Evolutionary conservation across 1,140 invertebrate genomes (phyloP), one percentile per base, ranked within the genome.

Genomic region (honey bee (Apis mellifera)): DNA sequence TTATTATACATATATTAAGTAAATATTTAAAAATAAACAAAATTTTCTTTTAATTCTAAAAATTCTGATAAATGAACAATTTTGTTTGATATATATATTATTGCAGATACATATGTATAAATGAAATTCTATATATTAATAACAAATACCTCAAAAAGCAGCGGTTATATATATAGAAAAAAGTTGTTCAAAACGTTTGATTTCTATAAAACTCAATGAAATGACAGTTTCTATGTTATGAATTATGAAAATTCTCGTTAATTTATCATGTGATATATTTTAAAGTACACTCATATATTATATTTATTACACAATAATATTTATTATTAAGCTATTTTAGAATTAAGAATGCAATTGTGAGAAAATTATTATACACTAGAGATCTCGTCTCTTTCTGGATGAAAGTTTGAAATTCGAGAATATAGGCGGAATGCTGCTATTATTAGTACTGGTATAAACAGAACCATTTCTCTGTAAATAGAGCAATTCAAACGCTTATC

Each of bases 401-500:
- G 57, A 78, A 81, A 78, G 64, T 57, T 69, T 72, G 85, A 86
- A 86, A 89, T 90, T 86, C 69, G 83, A 88, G 84, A 84, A 75
- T 85, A 76, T 72, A 78, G 82, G 68, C 79, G 73, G 74, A 68
- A 78, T 66, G 42, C 42, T 23, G 32, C 82, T 89, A 89, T 89
- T 90, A 90, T 89, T 90, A 90, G 86, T 57, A 55, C 42, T 32
- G 62, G 71, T 79, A 88, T 85, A 85, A 88, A 87, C 86, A 69
- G 78, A 82, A 59, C 64, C 83, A 74, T 89, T 90, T 62, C 77
- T 84, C 81, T 82, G 65, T 86, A 90, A 90, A 90, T 89, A 90
- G 88, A 90, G 70, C 79, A 89, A 89, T 90, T 90, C 82, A 84
- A 87, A 83, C 81, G 83, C 78, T 75, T 89, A 85, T 78, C 84